A percentile compares a stretch with the other conserved stretches of the same genome.
Evolutionary conservation across 2,113 vertebrate species (phyloP).

Genomic region (Oxyura jamaicensis): DNA sequence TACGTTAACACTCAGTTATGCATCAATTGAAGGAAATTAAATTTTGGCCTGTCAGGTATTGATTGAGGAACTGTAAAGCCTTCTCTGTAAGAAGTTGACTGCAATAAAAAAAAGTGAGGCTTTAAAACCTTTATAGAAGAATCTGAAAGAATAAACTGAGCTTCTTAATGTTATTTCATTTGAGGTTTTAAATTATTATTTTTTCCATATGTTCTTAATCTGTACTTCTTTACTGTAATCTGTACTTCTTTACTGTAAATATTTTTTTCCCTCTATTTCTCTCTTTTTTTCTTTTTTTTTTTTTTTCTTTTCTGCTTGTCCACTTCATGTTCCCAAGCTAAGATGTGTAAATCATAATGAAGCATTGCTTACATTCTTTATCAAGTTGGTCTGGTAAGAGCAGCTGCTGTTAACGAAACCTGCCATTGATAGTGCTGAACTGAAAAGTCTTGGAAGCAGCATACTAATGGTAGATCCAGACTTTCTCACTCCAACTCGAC

Average conservation of each 20-base stretch:
- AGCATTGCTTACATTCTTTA: not conserved
- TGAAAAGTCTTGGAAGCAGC: not conserved
- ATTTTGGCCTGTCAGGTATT: not conserved
- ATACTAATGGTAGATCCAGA: not conserved
- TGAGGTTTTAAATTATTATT: not conserved
- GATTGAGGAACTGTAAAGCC: not conserved
- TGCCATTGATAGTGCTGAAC: not conserved
- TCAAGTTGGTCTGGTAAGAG: not conserved
- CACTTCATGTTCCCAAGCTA: not conserved
- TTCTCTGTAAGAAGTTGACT: not conserved
- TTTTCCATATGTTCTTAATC: not conserved
- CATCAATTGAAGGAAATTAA: not conserved
- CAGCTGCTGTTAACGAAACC: too few relatives aligned
- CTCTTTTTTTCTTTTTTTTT: not conserved
- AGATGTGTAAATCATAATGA: not conserved
- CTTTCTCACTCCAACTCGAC: not conserved
- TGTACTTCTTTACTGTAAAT: not conserved
- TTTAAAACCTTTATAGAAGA: not conserved
- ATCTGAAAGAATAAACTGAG: not conserved
- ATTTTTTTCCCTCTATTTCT: not conserved
- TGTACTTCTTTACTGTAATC: not conserved
- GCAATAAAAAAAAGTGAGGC: not conserved
- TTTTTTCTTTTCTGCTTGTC: not conserved
- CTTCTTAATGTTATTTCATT: not conserved
- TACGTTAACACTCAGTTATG: not conserved